Base-by-base conservation (phyloP, 2,113 vertebrate species). In the Pontoporia blainvillei region DNA sequence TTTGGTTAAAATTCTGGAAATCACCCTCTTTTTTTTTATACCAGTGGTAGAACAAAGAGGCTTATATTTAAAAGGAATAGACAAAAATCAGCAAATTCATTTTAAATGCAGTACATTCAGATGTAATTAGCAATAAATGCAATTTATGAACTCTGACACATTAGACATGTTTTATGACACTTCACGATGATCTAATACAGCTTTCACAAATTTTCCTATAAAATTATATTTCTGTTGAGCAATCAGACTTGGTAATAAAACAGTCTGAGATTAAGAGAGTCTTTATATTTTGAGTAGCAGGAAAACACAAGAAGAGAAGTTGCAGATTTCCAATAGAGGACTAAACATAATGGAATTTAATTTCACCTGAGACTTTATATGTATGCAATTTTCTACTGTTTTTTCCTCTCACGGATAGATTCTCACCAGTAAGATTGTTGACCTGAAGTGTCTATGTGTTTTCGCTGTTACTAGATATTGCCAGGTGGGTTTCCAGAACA, bases 1-100 rank as follows among this genome's bases (percentile, higher is more conserved):
- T 95, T 95, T 79, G 57, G 86, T 92, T 93, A 94, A 92, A 73
- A 94, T 94, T 90, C 75, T 97, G 91, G 95, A 90, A 90, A 91
- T 86, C 71, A 85, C 88, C 54, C 23, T 87, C 34, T n/a, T 79
- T 13, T 52, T 49, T 95, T 78, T 72, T 5, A 72, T 62, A 9
- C n/a, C 57, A 75, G 36, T 66, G n/a, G 34, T 69, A 62, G 44
- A 95, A 95, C 49, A 91, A 82, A 69, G 36, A 94, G 36, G 15
- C 69, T 95, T 83, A 12, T 52, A 72, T 90, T 96, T 83, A 61
- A 86, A 82, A 73, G 34, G 18, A 92, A 75, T n/a, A 72, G 57
- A 83, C 36, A 46, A 72, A 90, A 84, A 1, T 27, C 20, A 90
- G 75, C 23, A 67, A 72, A 18, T 69, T 84, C 23, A 78, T 83